Percentiles rank a stretch among this genome's conserved stretches.
Conservation (phyloP, 2,797 vertebrate species). For the Catamblyrhynchus diadema region DNA sequence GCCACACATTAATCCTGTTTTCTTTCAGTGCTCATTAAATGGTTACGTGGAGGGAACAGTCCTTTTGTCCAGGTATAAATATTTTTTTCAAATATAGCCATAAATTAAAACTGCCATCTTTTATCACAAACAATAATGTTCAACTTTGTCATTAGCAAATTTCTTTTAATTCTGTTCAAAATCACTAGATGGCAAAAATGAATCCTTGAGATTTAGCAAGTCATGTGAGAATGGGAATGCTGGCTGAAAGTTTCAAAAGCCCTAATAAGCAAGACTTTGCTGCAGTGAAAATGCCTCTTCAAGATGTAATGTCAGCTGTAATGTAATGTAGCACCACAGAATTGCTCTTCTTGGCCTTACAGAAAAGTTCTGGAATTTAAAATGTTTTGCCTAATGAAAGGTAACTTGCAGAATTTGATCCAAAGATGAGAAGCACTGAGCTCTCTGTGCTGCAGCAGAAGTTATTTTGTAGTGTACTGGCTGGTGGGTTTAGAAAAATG, state of each 20-base stretch:
- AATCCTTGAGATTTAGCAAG: background rate
- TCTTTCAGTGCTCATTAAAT: background rate
- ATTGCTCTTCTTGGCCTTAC: background rate
- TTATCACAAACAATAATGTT: background rate
- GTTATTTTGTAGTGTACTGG: background rate
- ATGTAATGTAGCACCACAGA: background rate
- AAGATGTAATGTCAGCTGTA: background rate
- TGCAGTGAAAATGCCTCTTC: background rate
- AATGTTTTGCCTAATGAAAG: background rate
- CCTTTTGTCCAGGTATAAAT: background rate
- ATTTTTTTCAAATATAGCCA: background rate
- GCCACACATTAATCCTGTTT: background rate
- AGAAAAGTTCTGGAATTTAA: background rate
- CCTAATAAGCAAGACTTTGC: background rate
- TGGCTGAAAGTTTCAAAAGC: background rate
- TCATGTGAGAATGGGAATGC: background rate
- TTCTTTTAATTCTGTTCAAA: background rate
- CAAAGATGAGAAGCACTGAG: background rate
- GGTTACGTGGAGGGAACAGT: background rate
- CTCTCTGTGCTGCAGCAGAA: background rate
- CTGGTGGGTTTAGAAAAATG: background rate
- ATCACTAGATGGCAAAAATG: constrained; percentile 17
- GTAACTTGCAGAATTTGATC: background rate
- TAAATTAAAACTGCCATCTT: background rate
- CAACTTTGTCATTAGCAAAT: background rate